phyloP scores from a whole-genome alignment of 1,140 invertebrate species.

The Drosophila baimaii region DNA sequence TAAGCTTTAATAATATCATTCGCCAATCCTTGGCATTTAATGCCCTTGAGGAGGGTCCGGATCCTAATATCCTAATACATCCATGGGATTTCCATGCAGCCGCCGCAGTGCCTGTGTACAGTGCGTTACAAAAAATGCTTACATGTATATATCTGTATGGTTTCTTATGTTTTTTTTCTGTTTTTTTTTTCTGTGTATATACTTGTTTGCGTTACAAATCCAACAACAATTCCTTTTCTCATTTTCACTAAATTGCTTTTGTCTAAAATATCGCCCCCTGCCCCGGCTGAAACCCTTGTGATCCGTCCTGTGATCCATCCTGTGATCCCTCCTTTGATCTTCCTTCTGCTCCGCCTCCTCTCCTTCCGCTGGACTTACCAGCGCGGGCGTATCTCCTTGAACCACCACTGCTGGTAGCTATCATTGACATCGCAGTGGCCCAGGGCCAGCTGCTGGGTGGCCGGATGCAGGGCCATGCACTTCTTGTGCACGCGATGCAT shows the following conservation, averaged over 20 bases:
- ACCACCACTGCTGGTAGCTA: constrained; percentile 94
- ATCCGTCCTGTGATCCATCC: constrained; percentile 33
- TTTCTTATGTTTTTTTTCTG: constrained; percentile 8
- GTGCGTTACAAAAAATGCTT: constrained; percentile 42
- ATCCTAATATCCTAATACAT: neutral
- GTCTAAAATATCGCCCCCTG: constrained; percentile 63
- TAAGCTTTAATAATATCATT: constrained; percentile 38
- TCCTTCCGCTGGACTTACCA: constrained; percentile 48
- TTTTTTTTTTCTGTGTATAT: constrained; percentile 15
- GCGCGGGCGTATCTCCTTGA: constrained; percentile 88
- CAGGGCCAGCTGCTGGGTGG: constrained; percentile 90
- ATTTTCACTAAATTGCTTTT: constrained; percentile 80
- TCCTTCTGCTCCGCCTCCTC: neutral
- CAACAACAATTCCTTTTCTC: constrained; percentile 73
- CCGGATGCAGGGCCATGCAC: constrained; percentile 94
- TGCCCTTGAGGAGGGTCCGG: constrained; percentile 2
- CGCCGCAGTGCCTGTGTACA: constrained; percentile 28
- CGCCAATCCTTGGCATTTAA: constrained; percentile 12
- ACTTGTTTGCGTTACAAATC: constrained; percentile 53
- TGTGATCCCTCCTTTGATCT: constrained; percentile 26
- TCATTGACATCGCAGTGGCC: constrained; percentile 93
- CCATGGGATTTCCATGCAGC: constrained; percentile 19
- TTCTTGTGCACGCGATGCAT: constrained; percentile 91
- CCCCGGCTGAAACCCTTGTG: constrained; percentile 48
- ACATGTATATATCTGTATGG: constrained; percentile 13